These are phyloP conservation scores for Rotaria sp. DNA, from an alignment of 2,888 invertebrate species.

Conservation along the genomic window DNA sequence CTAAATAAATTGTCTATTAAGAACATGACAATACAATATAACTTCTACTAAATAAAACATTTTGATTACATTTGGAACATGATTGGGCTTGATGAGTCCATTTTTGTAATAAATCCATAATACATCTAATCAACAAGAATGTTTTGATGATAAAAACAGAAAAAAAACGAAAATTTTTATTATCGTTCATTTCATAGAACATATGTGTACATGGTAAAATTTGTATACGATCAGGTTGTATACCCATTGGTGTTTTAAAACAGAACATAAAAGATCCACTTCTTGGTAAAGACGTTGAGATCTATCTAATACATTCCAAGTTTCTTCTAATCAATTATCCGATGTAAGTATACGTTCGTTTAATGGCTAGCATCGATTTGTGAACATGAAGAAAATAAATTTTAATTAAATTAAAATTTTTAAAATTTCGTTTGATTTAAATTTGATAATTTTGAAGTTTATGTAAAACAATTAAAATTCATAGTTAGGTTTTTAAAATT, in stretches of 20 bases:
- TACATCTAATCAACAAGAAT: neutral
- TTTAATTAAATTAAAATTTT: too few species aligned
- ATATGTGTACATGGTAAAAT: slow-evolving; percentile 79
- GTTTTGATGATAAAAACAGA: too few species aligned
- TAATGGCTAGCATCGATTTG: neutral
- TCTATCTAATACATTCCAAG: neutral
- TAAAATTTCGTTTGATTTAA: too few species aligned
- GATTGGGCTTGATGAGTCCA: neutral
- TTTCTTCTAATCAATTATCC: neutral
- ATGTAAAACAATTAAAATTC: too few species aligned
- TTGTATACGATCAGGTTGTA: slow-evolving; percentile 66
- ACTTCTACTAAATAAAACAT: neutral
- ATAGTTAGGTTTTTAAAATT: too few species aligned
- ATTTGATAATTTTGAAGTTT: too few species aligned
- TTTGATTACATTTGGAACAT: neutral
- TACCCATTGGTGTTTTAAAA: slow-evolving; percentile 68
- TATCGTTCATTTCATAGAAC: slow-evolving; percentile 63
- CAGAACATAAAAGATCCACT: slow-evolving; percentile 71
- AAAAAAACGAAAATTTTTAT: neutral
- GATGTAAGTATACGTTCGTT: neutral
- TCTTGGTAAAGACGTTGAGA: slow-evolving; percentile 62
- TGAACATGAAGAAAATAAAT: too few species aligned
- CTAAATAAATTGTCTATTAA: neutral
- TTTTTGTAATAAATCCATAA: neutral
- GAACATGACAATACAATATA: neutral